Base-by-base conservation (phyloP, 2,888 invertebrate genomes). In the Stenodema calcarata region DNA sequence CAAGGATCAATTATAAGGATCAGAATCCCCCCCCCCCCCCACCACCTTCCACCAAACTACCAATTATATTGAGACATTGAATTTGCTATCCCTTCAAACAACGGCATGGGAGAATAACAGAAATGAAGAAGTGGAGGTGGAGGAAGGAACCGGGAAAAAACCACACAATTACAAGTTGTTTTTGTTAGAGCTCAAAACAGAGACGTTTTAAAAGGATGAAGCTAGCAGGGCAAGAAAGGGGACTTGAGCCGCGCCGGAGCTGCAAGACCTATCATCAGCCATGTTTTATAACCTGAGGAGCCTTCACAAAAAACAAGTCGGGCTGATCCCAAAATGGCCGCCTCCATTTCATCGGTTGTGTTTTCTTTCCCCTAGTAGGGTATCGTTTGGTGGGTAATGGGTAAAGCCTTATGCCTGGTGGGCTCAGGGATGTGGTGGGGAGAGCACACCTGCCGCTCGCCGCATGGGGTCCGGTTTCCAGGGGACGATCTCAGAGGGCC, bases 231-330 rank as follows among this genome's bases (percentile, higher is more conserved):
- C 54, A 50, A 54, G 47, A 50, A 30, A 54, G 44, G 30, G 54
- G 28, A 30, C 50, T 28, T 47, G n/a, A 35, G 18, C 44, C 44
- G 84, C 42, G 41, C 12, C 35, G n/a, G 73, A 82, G 44, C 44
- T 84, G 70, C 73, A 84, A 47, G 75, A 84, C 79, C 86, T 86
- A 78, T 86, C 86, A 86, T 86, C 86, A 86, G 86, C 86, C 86
- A 86, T 86, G 86, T 86, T 86, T 86, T 86, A 86, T 86, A 78
- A 79, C 86, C 86, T 79, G 35, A 79, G 79, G 78, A 41, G 44
- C 42, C 78, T n/a, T 23, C 73, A 73, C 41, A 78, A 86, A 86
- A 86, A 78, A 62, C 62, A 12, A 86, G 78, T 62, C 86, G 62
- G 30, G 83, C n/a, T 62, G 83, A 80, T 73, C 83, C 83, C 78